Base-by-base conservation (phyloP, 2,797 vertebrate species). In the Muraenolepis orangiensis region DNA sequence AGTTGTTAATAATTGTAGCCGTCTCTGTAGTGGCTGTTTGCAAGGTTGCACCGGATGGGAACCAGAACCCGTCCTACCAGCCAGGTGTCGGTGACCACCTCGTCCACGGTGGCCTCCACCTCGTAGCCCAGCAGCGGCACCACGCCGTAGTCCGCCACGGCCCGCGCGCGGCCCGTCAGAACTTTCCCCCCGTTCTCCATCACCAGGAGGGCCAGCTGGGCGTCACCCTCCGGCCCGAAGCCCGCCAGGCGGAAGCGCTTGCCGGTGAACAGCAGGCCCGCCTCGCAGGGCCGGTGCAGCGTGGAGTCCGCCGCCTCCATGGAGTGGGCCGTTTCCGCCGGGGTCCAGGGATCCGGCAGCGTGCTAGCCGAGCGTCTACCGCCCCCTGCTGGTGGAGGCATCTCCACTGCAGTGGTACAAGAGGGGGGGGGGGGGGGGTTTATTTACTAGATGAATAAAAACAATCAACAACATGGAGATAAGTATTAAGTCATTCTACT, bases 81-180 rank as follows among this genome's bases (percentile, higher is more conserved):
- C 98, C 98, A 99, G 0, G 95, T 96, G 38, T 98, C 96, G 23
- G 98, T 99, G 76, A 95, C 96, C 14, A 99, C 96, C n/a, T 98
- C 97, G 13, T 95, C 95, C 79, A 98, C 97, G 4, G 97, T 95
- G 23, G 91, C 90, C 80, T 96, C 95, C 80, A 98, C 96, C 0
- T 94, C 85, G 80, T 95, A 97, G 11, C 98, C 98, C 82, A 97
- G 74, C 72, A 98, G 87, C 0, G 98, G 98, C 4, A 99, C 98
- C 70, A 99, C 93, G 0, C 96, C 96, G 38, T 95, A 99, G 89
- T 99, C 95, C 0, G 96, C 96, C 72, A 98, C 89, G 0, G 88
- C 87, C 74, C 95, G 94, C 6, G 90, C 95, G 0, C 92, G 91
- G 3, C 90, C 90, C 0, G 78, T 81, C 64, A 97, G 78, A 71